phyloP scores from a whole-genome alignment of 2,113 vertebrate species.

The Merops nubicus region DNA sequence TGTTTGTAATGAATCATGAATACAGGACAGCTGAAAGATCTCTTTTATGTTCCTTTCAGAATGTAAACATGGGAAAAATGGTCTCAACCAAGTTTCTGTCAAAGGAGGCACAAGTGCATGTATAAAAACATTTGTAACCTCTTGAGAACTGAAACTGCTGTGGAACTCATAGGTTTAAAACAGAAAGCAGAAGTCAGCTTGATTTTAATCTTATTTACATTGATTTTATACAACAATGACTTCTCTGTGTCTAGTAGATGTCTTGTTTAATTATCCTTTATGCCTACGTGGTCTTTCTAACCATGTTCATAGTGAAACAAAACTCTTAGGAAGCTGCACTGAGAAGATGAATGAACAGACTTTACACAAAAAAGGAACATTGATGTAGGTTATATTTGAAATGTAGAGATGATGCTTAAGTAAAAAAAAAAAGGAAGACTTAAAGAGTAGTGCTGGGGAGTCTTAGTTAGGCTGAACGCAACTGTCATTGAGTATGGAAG shows the following conservation, averaged over 20 bases:
- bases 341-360: neutral
- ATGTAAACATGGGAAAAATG: neutral
- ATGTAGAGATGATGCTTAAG: neutral
- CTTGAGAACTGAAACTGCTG: slow-evolving; percentile 14
- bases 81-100: neutral
- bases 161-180: neutral
- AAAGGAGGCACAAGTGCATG: neutral
- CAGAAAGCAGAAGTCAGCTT: slow-evolving; percentile 41
- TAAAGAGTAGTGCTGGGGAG: rapidly evolving
- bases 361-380: neutral
- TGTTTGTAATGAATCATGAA: neutral
- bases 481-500: neutral
- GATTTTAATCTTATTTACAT: slow-evolving; percentile 44
- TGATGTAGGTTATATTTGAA: neutral
- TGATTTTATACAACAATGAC: neutral
- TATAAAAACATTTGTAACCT: neutral
- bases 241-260: neutral
- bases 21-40: neutral
- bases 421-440: neutral
- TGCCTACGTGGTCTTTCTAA: neutral
- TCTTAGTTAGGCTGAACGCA: neutral
- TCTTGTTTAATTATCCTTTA: neutral
- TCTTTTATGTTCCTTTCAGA: neutral
- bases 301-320: neutral
- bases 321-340: neutral